Conservation (phyloP, 2,113 vertebrate genomes). For the Tautogolabrus adspersus region DNA sequence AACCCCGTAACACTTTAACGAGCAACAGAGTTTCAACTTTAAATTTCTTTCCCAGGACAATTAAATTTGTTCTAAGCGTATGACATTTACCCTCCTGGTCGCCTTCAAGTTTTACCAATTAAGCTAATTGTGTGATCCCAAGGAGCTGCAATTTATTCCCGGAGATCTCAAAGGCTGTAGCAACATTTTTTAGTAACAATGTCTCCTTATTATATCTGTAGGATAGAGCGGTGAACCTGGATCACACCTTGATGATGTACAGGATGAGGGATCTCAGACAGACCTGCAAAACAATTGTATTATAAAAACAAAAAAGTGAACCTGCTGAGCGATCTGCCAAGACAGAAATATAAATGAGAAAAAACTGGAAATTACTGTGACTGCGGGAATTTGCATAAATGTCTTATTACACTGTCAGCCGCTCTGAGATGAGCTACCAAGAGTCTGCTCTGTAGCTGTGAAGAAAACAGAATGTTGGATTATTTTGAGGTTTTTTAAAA, state of each 20-base stretch:
- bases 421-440: conserved; percentile 14
- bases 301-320: too few relatives aligned
- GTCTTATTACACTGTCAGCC: conserved; percentile 1
- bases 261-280: too few relatives aligned
- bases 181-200: too few relatives aligned
- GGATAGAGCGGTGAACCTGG: not conserved
- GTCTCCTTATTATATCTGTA: too few relatives aligned
- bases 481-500: not conserved
- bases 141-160: too few relatives aligned
- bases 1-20: too few relatives aligned
- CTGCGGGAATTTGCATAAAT: not conserved
- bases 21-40: not conserved
- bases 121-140: too few relatives aligned
- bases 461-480: not conserved
- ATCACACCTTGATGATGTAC: too few relatives aligned
- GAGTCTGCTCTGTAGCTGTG: conserved; percentile 8
- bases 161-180: too few relatives aligned
- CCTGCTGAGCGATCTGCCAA: conserved; percentile 2
- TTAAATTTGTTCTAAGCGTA: not conserved
- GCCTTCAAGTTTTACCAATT: not conserved
- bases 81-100: not conserved
- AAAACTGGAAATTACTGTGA: not conserved
- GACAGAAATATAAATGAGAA: not conserved
- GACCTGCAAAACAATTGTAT: too few relatives aligned
- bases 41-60: not conserved